Evolutionary conservation across 2,113 vertebrate genomes (phyloP).

Genomic region (Glaucomys volans): DNA sequence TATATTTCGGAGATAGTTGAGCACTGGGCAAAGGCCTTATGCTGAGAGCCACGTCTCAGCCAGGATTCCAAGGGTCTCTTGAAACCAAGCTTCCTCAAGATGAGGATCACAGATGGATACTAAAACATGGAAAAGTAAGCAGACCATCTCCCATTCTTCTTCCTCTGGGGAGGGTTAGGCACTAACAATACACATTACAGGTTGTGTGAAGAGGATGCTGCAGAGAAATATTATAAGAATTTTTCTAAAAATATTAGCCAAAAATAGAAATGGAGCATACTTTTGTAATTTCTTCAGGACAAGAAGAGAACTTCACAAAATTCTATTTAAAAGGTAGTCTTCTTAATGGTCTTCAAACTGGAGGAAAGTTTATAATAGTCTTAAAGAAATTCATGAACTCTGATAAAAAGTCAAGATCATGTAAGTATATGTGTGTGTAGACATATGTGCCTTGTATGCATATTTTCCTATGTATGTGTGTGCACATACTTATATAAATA

Average conservation of each 20-base stretch:
- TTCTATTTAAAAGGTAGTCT: background rate
- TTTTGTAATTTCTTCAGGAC: background rate
- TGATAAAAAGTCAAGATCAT: background rate
- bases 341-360: background rate
- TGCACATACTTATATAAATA: background rate
- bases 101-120: slow-evolving; percentile 38
- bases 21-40: slow-evolving; percentile 22
- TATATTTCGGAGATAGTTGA: slow-evolving; percentile 75
- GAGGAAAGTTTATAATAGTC: background rate
- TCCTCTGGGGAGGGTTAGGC: background rate
- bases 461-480: too few species aligned
- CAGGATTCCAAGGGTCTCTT: slow-evolving; percentile 75
- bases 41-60: slow-evolving; percentile 68
- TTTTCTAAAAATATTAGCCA: background rate
- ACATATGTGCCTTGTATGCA: background rate
- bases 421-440: background rate
- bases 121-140: background rate
- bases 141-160: slow-evolving; percentile 9
- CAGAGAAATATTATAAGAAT: background rate
- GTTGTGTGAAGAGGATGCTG: background rate
- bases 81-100: slow-evolving; percentile 62
- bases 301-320: background rate
- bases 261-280: slow-evolving; percentile 12
- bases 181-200: background rate
- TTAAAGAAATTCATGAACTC: background rate